Conservation (phyloP, 2,888 invertebrate species). For the Drosophila diplacantha region DNA sequence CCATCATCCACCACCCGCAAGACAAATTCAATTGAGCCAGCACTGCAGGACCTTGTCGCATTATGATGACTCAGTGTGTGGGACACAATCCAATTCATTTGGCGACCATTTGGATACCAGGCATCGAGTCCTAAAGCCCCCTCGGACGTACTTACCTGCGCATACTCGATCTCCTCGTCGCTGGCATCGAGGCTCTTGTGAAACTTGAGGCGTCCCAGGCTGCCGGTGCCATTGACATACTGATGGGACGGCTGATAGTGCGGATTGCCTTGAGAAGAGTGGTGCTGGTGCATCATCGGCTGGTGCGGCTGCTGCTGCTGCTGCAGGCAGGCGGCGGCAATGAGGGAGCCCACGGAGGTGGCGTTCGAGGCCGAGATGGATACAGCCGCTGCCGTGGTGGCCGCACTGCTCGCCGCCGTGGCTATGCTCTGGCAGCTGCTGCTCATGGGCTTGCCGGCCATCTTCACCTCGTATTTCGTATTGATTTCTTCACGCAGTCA, state of each 20-base stretch:
- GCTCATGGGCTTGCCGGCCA: constrained; percentile 67
- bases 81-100: constrained; percentile 40
- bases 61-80: constrained; percentile 61
- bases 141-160: constrained; percentile 79
- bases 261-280: constrained; percentile 10
- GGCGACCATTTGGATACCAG: constrained; percentile 60
- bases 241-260: constrained; percentile 47
- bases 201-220: constrained; percentile 75
- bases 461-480: constrained; percentile 55
- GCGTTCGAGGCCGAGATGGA: constrained; percentile 63
- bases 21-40: constrained; percentile 66
- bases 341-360: constrained; percentile 62
- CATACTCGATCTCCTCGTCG: constrained; percentile 80
- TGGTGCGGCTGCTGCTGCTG: constrained; percentile 21
- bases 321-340: constrained; percentile 60
- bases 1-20: constrained; percentile 48
- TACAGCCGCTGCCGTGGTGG: constrained; percentile 59
- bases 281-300: constrained; percentile 30
- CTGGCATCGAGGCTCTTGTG: constrained; percentile 76
- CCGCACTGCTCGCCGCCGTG: constrained; percentile 60
- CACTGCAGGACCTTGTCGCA: constrained; percentile 58
- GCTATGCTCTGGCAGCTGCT: constrained; percentile 75
- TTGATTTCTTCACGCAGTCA: constrained; percentile 67
- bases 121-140: background rate
- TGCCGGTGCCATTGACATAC: constrained; percentile 76